These are phyloP conservation scores for Asarcornis scutulata DNA, from an alignment of 2,113 vertebrate species.

Conservation along the genomic window DNA sequence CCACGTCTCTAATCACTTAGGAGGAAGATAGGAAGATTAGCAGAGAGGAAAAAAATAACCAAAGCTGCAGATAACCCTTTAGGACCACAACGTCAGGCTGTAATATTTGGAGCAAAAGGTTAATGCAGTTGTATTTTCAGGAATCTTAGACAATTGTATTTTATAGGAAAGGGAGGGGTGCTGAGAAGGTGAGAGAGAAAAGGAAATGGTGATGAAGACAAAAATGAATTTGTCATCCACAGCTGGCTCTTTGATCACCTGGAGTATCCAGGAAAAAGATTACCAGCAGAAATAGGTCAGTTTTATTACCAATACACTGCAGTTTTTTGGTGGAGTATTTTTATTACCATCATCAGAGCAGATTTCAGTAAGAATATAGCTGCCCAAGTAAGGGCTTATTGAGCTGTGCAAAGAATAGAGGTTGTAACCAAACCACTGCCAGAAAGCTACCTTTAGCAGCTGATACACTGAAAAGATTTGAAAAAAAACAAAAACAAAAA, in stretches of 20 bases:
- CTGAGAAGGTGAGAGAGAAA: constrained; percentile 6
- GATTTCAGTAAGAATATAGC: constrained; percentile 27
- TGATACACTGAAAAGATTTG: constrained; percentile 6
- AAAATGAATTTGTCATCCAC: constrained; percentile 50
- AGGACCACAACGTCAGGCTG: constrained; percentile 33
- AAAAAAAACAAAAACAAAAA: not conserved
- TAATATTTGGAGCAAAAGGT: constrained; percentile 28
- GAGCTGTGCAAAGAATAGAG: constrained; percentile 46
- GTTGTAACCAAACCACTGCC: constrained; percentile 27
- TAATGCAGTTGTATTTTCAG: constrained; percentile 47
- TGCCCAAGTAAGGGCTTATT: constrained; percentile 4
- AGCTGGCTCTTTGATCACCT: constrained; percentile 40
- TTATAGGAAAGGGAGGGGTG: not conserved
- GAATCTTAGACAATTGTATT: constrained; percentile 14
- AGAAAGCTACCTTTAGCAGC: constrained; percentile 44
- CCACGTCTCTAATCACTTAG: constrained; percentile 65
- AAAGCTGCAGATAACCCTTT: constrained; percentile 72
- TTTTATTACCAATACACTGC: constrained; percentile 14
- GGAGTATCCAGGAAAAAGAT: constrained; percentile 15
- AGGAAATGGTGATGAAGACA: constrained; percentile 40
- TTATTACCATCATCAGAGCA: not conserved
- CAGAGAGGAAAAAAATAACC: constrained; percentile 63
- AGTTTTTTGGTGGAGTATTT: constrained; percentile 19
- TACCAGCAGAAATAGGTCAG: not conserved
- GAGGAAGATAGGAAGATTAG: constrained; percentile 76